These are phyloP conservation scores for Scophthalmus maximus DNA, from an alignment of 2,113 vertebrate genomes.

Conservation along the genomic window DNA sequence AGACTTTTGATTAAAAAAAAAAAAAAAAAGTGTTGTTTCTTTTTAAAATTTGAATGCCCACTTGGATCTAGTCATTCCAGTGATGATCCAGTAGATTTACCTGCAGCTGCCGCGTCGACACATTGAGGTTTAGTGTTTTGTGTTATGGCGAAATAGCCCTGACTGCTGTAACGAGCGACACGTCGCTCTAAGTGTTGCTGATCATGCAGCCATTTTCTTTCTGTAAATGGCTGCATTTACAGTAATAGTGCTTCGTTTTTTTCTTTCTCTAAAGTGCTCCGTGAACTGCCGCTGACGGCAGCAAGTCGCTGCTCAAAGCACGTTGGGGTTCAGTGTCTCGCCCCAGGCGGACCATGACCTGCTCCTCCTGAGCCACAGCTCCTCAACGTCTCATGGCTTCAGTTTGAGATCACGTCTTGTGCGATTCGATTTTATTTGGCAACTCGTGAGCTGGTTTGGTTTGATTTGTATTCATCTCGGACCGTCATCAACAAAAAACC, in stretches of 20 bases:
- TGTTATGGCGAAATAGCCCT: not conserved
- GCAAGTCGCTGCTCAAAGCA: not conserved
- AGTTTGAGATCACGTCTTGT: too few species aligned
- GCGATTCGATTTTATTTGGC: too few species aligned
- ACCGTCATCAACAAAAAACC: too few species aligned
- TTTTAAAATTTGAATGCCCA: too few species aligned
- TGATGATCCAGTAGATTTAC: not conserved
- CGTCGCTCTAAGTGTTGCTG: not conserved
- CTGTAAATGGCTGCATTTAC: not conserved
- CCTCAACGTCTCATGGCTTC: too few species aligned
- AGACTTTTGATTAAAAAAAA: constrained; percentile 3
- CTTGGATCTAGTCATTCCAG: not conserved
- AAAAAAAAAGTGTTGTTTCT: not conserved
- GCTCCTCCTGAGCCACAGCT: not conserved
- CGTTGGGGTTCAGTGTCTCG: not conserved
- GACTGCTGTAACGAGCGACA: not conserved
- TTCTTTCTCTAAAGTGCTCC: not conserved
- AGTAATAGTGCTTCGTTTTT: too few species aligned
- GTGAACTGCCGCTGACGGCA: not conserved
- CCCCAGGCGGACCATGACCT: too few species aligned
- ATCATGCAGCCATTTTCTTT: not conserved
- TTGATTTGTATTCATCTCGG: too few species aligned
- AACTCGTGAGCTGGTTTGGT: too few species aligned
- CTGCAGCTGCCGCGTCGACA: too few species aligned
- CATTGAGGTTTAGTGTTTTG: too few species aligned